Base-by-base conservation (phyloP, 1,140 invertebrate genomes). In the roundworm (Caenorhabditis elegans) region DNA sequence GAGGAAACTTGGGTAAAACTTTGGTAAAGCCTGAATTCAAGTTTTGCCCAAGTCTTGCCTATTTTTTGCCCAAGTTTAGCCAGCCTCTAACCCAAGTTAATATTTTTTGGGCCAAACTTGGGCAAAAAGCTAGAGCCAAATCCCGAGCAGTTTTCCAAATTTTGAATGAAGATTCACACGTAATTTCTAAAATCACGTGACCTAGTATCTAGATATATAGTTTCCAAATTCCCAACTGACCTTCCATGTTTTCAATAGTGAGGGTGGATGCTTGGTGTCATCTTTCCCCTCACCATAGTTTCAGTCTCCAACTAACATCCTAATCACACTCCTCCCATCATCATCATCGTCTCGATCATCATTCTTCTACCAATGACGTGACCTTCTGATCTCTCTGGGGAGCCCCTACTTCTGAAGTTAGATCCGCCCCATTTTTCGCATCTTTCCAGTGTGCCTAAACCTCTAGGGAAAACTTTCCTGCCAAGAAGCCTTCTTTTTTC, bases 291-390 rank as follows among this genome's bases (percentile, higher is more conserved):
- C 17, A 34, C 24, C 51, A 6, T 24, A 0, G 6, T 28, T 28
- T 26, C 51, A 5, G 15, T 65, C 28, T n/a, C 15, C 24, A n/a
- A 8, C 60, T 39, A 53, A 22, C 49, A 53, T 53, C 22, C 34
- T 70, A 70, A 70, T 70, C 60, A 70, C 60, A 70, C 60, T 43
- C 39, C 15, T 43, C 39, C 60, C 60, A 31, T 70, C 60, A 70
- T 39, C 60, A 34, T 70, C 31, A 70, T 39, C 60, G 60, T 70
- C 31, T 70, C 60, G 34, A 70, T 70, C 60, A 70, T 70, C 60
- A 70, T 70, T 70, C 60, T 70, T 70, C 60, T 22, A 22, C 34
- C 60, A 39, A 70, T 70, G 60, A 70, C 60, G 60, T 70, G 60
- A 70, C n/a, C 55, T n/a, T 8, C 55, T 26, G 5, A 5, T 17